Percentiles rank a stretch among this genome's conserved stretches.
Evolutionary conservation across 2,113 vertebrate species (phyloP).

Genomic region (Haplotaxodon microlepis): DNA sequence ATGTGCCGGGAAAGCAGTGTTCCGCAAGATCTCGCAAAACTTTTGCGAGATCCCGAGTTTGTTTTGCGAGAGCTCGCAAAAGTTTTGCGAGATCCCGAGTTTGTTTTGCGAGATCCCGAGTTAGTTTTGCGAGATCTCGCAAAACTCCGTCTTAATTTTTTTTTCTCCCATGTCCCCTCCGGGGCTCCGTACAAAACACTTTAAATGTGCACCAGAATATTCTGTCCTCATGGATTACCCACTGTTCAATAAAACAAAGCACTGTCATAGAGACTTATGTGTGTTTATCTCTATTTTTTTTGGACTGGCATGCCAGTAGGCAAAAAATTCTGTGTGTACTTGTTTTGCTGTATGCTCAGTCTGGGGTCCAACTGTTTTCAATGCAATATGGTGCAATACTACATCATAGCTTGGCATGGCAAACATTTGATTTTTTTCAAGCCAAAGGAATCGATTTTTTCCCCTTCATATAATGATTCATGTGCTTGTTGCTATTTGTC

Average conservation of each 20-base stretch:
- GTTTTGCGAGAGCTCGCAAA: too few species aligned
- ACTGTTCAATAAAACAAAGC: background rate
- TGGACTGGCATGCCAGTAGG: background rate
- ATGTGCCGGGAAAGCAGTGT: too few species aligned
- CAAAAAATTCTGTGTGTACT: background rate
- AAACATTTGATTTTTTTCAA: background rate
- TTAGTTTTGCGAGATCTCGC: too few species aligned
- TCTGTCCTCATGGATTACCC: background rate
- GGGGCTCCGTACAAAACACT: background rate
- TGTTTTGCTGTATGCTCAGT: background rate
- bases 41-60: too few species aligned
- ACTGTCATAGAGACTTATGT: background rate
- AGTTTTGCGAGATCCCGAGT: too few species aligned
- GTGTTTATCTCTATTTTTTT: background rate
- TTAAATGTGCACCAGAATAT: background rate
- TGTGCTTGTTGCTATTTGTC: background rate
- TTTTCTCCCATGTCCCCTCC: too few species aligned
- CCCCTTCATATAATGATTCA: background rate
- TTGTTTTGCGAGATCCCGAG: too few species aligned
- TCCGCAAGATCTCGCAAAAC: too few species aligned
- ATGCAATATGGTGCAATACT: background rate
- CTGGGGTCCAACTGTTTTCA: background rate
- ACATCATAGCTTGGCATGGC: background rate
- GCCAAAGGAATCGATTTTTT: background rate
- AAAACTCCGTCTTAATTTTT: too few species aligned